Evolutionary conservation across 1,140 invertebrate genomes (phyloP), one percentile per base, ranked within the genome.

Genomic region (Zophobas morio): DNA sequence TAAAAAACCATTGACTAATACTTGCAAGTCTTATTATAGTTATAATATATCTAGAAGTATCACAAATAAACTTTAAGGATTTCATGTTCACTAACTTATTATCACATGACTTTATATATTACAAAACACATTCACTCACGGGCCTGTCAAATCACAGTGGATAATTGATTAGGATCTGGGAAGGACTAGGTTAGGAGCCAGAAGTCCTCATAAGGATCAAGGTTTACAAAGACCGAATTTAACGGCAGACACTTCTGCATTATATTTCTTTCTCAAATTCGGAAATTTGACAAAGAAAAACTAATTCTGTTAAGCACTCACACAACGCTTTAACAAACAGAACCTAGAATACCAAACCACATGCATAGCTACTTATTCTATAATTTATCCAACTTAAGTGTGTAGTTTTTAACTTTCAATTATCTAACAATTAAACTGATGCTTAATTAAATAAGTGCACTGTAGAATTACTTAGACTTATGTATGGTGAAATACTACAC

Each of bases 161-260:
- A 75, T 47, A 56, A 76, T 72, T 60, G 70, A 77, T 74, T 57
- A 78, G 78, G 78, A 81, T 77, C 32, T 66, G 37, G 76, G 80
- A 72, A 77, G 81, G 81, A 82, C 79, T 76, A 81, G 80, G 79
- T 81, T 78, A 82, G 81, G 81, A 83, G 79, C 81, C 82, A 83
- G 82, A 83, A 83, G 82, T 81, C 82, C 81, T 83, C 82, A 79
- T 80, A 81, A 81, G 80, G 81, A 80, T 80, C 73, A 77, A 80
- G 80, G 81, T 76, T 20, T 80, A 57, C 56, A 60, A 46, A 57
- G 8, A 73, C 35, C 49, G 35, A 72, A 54, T 49, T 63, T 37
- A 35, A 63, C 6, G 35, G 57, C 35, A 71, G 47, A 47, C 42
- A 42, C 47, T 39, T 35, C 47, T 71, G 40, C 66, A 70, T 56